phyloP scores from a whole-genome alignment of 2,888 invertebrate species.

The Cephus rjabovi region DNA sequence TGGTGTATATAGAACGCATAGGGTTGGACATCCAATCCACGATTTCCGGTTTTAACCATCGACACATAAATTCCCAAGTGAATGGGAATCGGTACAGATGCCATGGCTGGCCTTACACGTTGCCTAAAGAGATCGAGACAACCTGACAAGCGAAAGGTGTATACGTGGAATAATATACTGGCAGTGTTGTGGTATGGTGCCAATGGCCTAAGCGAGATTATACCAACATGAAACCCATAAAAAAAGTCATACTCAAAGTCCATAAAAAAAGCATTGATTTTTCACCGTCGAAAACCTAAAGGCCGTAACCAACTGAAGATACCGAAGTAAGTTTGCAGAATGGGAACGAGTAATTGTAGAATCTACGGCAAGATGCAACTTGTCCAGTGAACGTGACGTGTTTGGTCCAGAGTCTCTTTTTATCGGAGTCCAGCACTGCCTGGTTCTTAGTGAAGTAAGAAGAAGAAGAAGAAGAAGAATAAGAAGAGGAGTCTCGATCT shows the following conservation, averaged over 20 bases:
- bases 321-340: slow-evolving; percentile 53
- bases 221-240: too few species aligned
- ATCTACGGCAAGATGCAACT: slow-evolving; percentile 58
- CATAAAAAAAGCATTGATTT: background rate
- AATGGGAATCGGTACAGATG: slow-evolving; percentile 50
- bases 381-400: slow-evolving; percentile 59
- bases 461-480: slow-evolving; percentile 13
- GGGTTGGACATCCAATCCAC: slow-evolving; percentile 44
- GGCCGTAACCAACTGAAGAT: slow-evolving; percentile 6
- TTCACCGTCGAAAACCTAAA: background rate
- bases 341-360: slow-evolving; percentile 61
- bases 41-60: slow-evolving; percentile 53
- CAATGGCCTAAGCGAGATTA: too few species aligned
- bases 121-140: slow-evolving; percentile 41
- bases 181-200: slow-evolving; percentile 22
- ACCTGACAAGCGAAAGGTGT: slow-evolving; percentile 43
- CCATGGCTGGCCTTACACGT: slow-evolving; percentile 38
- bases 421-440: too few species aligned
- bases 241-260: too few species aligned
- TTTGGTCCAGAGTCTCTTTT: slow-evolving; percentile 4
- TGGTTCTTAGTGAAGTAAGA: slow-evolving; percentile 1
- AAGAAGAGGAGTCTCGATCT: background rate
- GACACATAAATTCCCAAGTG: slow-evolving; percentile 48
- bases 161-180: slow-evolving; percentile 50
- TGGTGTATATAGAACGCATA: too few species aligned